These are phyloP conservation scores for Spialia ferax DNA, from an alignment of 2,888 invertebrate species.

Conservation along the genomic window DNA sequence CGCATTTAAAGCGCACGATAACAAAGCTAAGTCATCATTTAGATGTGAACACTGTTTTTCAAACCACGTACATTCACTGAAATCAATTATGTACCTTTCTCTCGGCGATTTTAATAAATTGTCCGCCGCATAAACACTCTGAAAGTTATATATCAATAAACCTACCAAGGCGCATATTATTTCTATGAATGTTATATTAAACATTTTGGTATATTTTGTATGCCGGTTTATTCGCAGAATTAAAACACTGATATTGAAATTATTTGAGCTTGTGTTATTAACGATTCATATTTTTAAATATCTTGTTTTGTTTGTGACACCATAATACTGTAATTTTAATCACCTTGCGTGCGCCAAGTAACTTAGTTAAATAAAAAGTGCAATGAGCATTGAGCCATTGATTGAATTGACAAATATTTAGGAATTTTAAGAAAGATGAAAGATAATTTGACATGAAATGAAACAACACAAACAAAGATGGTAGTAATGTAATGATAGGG, in stretches of 20 bases:
- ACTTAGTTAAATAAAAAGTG: too few species aligned
- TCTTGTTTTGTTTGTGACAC: not conserved
- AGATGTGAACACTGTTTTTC: slow-evolving; percentile 76
- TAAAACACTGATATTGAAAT: slow-evolving; percentile 26
- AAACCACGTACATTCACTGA: slow-evolving; percentile 69
- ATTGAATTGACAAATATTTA: too few species aligned
- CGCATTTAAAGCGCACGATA: slow-evolving; percentile 73
- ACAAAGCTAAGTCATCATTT: slow-evolving; percentile 71
- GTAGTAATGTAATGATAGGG: too few species aligned
- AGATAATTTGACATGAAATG: too few species aligned
- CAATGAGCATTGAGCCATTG: too few species aligned
- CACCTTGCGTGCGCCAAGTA: too few species aligned
- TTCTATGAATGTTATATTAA: slow-evolving; percentile 55
- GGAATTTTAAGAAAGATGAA: too few species aligned
- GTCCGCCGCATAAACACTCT: slow-evolving; percentile 59
- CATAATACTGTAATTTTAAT: slow-evolving; percentile 14
- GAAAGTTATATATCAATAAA: slow-evolving; percentile 52
- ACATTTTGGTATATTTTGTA: slow-evolving; percentile 59
- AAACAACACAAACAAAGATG: too few species aligned
- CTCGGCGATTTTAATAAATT: slow-evolving; percentile 57
- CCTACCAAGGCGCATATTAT: slow-evolving; percentile 55
- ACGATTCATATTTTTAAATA: slow-evolving; percentile 10
- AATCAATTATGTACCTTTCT: slow-evolving; percentile 65
- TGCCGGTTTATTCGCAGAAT: slow-evolving; percentile 47
- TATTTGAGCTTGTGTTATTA: not conserved